Conservation (phyloP, 2,888 invertebrate genomes). For the Temnothorax unifasciatus region DNA sequence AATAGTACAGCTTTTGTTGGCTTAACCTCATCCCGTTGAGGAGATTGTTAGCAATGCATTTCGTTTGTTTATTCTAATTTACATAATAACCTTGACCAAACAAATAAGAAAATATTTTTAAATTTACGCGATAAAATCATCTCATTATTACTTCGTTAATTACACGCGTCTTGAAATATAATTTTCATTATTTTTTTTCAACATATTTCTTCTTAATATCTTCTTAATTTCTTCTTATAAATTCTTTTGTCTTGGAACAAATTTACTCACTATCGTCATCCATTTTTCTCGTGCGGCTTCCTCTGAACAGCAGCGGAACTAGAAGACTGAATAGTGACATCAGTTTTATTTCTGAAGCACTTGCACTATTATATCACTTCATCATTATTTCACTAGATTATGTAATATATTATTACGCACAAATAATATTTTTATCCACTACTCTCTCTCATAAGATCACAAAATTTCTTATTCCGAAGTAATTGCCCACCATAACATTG, state of each 20-base stretch:
- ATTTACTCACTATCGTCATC: slow-evolving; percentile 13
- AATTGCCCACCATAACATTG: neutral
- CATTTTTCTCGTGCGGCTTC: neutral
- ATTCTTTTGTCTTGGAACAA: neutral
- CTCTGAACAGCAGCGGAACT: neutral
- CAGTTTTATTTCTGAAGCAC: slow-evolving; percentile 39
- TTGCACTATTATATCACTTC: slow-evolving; percentile 30
- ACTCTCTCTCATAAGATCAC: neutral
- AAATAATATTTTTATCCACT: neutral
- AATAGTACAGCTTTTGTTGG: slow-evolving; percentile 33
- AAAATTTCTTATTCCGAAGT: neutral
- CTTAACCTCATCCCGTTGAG: slow-evolving; percentile 11
- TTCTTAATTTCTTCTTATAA: neutral
- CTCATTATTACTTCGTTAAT: slow-evolving; percentile 4
- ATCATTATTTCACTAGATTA: slow-evolving; percentile 16
- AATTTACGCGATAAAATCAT: neutral
- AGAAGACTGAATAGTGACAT: slow-evolving; percentile 34
- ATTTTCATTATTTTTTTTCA: neutral
- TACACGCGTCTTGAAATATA: neutral
- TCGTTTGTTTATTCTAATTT: slow-evolving; percentile 17
- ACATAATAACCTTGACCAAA: neutral
- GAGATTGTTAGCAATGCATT: neutral
- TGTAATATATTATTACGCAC: slow-evolving; percentile 8
- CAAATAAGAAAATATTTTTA: neutral
- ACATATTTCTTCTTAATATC: neutral